Evolutionary conservation across 2,797 vertebrate species (phyloP).

Genomic region (Eulemur mongoz): DNA sequence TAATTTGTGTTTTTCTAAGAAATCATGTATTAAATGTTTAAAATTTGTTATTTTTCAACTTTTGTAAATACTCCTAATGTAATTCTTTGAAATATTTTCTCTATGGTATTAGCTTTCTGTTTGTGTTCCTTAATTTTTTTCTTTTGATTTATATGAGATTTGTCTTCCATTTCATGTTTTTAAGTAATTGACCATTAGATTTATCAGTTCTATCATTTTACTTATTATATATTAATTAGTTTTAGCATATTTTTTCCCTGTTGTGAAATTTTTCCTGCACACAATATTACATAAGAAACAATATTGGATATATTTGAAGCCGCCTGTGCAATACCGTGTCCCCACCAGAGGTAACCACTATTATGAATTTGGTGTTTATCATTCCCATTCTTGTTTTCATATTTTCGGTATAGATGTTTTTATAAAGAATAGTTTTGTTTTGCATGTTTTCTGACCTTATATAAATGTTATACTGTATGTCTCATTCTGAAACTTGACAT

Average conservation of each 20-base stretch:
- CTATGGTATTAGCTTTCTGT: background rate
- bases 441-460: slow-evolving; percentile 13
- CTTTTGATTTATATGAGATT: background rate
- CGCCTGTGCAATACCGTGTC: background rate
- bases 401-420: background rate
- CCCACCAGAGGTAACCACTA: background rate
- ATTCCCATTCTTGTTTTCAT: slow-evolving; percentile 21
- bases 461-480: background rate
- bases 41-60: background rate
- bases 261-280: background rate
- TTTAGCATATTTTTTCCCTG: background rate
- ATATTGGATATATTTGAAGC: background rate
- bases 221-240: background rate
- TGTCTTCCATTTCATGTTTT: background rate
- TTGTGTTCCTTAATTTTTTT: slow-evolving; percentile 14
- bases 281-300: background rate
- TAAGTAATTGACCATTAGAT: background rate
- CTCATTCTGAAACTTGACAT: background rate
- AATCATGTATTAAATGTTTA: background rate
- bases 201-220: background rate
- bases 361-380: slow-evolving; percentile 5
- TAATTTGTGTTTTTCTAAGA: slow-evolving; percentile 17
- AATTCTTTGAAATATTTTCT: background rate
- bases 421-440: background rate
- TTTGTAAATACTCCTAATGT: background rate